Percentiles rank a stretch among this genome's conserved stretches.
Evolutionary conservation across 2,113 vertebrate species (phyloP).

Genomic region (Cnemophilus loriae): DNA sequence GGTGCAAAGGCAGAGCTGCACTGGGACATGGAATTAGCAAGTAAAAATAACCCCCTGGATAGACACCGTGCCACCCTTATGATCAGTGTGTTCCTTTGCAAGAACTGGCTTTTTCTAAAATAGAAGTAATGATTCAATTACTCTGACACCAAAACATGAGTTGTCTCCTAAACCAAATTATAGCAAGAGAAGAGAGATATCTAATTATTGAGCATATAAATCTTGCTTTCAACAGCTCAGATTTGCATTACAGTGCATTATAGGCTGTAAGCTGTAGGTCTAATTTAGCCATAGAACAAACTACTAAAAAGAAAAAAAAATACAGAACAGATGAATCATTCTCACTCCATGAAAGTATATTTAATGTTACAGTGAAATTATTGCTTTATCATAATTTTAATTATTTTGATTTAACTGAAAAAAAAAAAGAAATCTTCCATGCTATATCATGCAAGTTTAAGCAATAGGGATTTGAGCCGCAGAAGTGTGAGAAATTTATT

Average conservation of each 20-base stretch:
- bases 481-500: not conserved
- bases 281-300: not conserved
- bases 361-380: not conserved
- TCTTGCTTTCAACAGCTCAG: not conserved
- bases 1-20: not conserved
- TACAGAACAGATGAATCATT: not conserved
- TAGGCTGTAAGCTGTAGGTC: not conserved
- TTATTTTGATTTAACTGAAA: not conserved
- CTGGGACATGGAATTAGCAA: not conserved
- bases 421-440: not conserved
- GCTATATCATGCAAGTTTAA: not conserved
- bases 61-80: not conserved
- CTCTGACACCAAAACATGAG: not conserved
- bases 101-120: not conserved
- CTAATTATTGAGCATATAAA: not conserved
- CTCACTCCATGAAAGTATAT: not conserved
- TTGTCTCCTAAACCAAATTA: slow-evolving; percentile 3
- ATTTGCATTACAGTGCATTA: not conserved
- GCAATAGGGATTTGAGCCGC: not conserved
- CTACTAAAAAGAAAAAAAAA: not conserved
- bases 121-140: not conserved
- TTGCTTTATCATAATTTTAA: not conserved
- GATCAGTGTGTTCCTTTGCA: not conserved
- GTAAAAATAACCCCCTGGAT: not conserved
- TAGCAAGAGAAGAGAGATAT: not conserved